Evolutionary conservation across 2,797 vertebrate species (phyloP).

Genomic region (Argyrosomus regius): DNA sequence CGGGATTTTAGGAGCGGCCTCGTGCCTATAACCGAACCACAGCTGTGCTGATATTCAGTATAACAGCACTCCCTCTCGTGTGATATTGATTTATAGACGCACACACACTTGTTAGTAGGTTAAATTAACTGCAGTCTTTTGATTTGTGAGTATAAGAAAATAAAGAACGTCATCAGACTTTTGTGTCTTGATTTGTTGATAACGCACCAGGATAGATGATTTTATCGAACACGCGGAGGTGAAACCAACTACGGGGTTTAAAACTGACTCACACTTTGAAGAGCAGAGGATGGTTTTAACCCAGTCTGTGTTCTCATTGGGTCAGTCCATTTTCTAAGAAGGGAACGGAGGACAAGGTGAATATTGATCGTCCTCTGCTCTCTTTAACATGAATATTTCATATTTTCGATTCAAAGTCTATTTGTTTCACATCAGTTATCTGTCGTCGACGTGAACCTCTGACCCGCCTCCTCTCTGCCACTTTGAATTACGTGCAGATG

Average conservation of each 20-base stretch:
- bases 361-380: slow-evolving; percentile 15
- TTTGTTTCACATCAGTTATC: slow-evolving; percentile 11
- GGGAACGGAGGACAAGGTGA: neutral
- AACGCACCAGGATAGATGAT: neutral
- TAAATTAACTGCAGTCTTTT: too few species aligned
- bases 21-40: too few species aligned
- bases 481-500: neutral
- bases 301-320: neutral
- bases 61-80: too few species aligned
- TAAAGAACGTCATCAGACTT: too few species aligned
- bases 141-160: too few species aligned
- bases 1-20: too few species aligned
- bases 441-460: neutral
- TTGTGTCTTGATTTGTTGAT: too few species aligned
- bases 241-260: neutral
- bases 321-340: neutral
- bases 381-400: slow-evolving; percentile 43
- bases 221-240: neutral
- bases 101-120: too few species aligned
- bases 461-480: neutral
- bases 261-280: neutral
- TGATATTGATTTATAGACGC: too few species aligned
- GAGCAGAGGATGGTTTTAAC: neutral
- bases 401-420: slow-evolving; percentile 10
- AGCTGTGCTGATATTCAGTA: too few species aligned